Conservation (phyloP, 2,113 vertebrate species). For the Spea bombifrons region DNA sequence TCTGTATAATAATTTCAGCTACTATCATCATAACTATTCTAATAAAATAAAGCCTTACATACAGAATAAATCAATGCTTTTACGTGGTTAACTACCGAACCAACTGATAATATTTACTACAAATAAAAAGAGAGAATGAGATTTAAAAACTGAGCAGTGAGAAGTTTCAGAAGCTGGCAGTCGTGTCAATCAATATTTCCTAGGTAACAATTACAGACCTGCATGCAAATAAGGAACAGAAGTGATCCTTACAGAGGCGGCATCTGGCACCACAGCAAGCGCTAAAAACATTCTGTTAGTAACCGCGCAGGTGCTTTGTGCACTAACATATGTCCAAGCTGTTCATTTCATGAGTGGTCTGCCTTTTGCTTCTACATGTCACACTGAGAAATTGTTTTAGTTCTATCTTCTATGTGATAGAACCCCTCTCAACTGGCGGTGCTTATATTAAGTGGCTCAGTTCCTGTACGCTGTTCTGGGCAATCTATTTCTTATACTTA, state of each 20-base stretch:
- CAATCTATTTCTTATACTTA: too few relatives aligned
- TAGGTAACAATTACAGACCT: constrained; percentile 42
- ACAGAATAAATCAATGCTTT: too few relatives aligned
- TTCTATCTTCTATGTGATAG: constrained; percentile 9
- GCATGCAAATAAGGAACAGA: constrained; percentile 41
- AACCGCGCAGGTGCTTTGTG: constrained; percentile 36
- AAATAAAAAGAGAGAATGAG: not conserved
- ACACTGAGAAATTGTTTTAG: constrained; percentile 29
- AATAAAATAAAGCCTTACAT: too few relatives aligned
- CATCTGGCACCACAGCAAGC: constrained; percentile 43
- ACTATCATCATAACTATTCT: too few relatives aligned
- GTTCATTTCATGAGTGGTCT: constrained; percentile 40
- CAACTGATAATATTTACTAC: not conserved
- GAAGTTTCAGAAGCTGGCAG: constrained; percentile 22
- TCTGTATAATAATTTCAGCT: too few relatives aligned
- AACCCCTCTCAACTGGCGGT: not conserved
- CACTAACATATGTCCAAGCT: constrained; percentile 46
- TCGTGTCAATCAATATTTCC: constrained; percentile 37
- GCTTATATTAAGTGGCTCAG: not conserved
- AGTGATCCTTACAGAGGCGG: constrained; percentile 30
- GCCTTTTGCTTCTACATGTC: constrained; percentile 15
- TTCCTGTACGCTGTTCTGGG: not conserved
- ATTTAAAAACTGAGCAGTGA: not conserved
- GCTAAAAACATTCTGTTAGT: constrained; percentile 47
- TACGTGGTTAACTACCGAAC: too few relatives aligned